Evolutionary conservation across 2,797 vertebrate species (phyloP).

Genomic region (Bradypodion ventrale): DNA sequence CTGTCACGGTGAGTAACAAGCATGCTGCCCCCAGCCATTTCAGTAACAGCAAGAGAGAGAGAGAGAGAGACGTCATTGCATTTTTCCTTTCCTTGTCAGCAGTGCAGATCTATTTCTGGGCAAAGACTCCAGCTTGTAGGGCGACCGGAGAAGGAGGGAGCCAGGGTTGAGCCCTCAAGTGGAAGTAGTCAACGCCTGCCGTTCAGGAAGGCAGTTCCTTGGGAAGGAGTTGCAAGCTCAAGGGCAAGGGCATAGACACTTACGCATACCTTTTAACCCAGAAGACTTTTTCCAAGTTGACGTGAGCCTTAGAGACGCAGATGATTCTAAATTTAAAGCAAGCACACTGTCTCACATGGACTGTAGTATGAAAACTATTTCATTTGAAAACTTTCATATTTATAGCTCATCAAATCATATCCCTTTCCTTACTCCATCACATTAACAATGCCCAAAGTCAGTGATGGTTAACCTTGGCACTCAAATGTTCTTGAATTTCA

Average conservation of each 20-base stretch:
- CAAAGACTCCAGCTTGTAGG: conserved; percentile 26
- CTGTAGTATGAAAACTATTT: not conserved
- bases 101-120: conserved; percentile 58
- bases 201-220: not conserved
- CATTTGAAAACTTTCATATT: not conserved
- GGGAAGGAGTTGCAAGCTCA: not conserved
- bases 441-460: not conserved
- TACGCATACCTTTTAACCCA: not conserved
- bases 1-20: conserved; percentile 18
- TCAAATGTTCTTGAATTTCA: too few species aligned
- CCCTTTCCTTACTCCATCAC: not conserved
- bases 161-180: not conserved
- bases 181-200: not conserved
- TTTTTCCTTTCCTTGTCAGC: conserved; percentile 51
- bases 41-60: conserved; percentile 27
- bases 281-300: not conserved
- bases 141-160: not conserved
- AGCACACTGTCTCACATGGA: not conserved
- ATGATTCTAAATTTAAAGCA: not conserved
- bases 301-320: not conserved
- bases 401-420: not conserved
- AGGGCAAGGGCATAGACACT: too few species aligned
- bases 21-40: conserved; percentile 14
- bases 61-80: not conserved
- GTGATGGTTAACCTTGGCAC: too few species aligned